Percentiles rank a stretch among this genome's conserved stretches.
Conservation (phyloP, 2,888 invertebrate genomes). For the Venustoraphidia nigricollis region DNA sequence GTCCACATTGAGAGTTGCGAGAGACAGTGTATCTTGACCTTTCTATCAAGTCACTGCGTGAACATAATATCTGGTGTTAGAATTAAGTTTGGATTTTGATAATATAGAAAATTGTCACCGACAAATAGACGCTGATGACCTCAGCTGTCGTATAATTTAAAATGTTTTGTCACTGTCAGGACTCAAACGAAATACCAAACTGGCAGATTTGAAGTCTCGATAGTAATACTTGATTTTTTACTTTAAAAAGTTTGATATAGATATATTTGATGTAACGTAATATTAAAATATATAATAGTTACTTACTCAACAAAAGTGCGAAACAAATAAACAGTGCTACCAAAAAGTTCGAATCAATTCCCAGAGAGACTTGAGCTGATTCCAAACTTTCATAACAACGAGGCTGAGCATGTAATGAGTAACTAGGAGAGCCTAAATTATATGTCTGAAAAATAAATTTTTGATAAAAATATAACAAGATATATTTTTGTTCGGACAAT, state of each 20-base stretch:
- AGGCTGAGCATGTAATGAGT: slow-evolving; percentile 51
- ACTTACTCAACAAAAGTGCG: slow-evolving; percentile 67
- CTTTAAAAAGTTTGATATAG: neutral
- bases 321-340: slow-evolving; percentile 83
- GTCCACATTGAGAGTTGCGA: too few relatives aligned
- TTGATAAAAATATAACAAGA: neutral
- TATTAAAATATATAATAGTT: slow-evolving; percentile 4
- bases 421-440: slow-evolving; percentile 71
- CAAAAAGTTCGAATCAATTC: slow-evolving; percentile 73
- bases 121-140: too few relatives aligned
- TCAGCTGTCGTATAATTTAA: too few relatives aligned
- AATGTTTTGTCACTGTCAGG: too few relatives aligned
- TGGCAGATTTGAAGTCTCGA: neutral
- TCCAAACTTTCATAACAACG: slow-evolving; percentile 60
- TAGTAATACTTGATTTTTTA: neutral
- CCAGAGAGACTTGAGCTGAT: slow-evolving; percentile 57
- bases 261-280: neutral
- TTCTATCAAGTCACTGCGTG: too few relatives aligned
- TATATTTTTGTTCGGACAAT: neutral
- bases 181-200: too few relatives aligned
- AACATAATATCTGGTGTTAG: too few relatives aligned
- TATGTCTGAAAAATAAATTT: slow-evolving; percentile 44
- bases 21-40: too few relatives aligned
- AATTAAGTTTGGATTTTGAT: too few relatives aligned
- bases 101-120: too few relatives aligned